Evolutionary conservation across 1,140 invertebrate genomes (phyloP), one percentile per base, ranked within the genome.

Genomic region (Zaprionus vittiger): DNA sequence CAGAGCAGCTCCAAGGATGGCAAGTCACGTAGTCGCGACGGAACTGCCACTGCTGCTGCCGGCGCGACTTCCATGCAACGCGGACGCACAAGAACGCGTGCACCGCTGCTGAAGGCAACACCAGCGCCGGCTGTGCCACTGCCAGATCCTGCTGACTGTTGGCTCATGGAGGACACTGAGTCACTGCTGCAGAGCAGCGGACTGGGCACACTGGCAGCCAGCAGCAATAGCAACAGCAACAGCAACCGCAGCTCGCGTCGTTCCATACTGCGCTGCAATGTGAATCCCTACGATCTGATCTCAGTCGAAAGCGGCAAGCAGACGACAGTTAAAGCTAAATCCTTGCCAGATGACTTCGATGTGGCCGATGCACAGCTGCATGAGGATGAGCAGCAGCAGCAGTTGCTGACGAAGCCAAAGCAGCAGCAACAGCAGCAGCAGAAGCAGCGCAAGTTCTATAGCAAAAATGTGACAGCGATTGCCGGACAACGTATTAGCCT

Each of bases 241-340:
- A 24, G 89, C 52, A 55, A 64, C 54, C 24, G 31, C 37, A 15
- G 49, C 86, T 31, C 52, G 81, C 93, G 90, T 17, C 94, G 95
- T 56, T 97, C 96, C 20, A 98, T 98, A 71, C 93, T 98, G 15
- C 96, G 97, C 82, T 97, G 96, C 92, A 95, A 97, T 86, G 96
- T 97, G 14, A 97, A 97, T 93, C 96, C 97, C 5, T 98, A 98
- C 82, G 96, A 97, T 59, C 93, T 98, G 71, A 95, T 97, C 91
- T 93, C 92, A 92, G 85, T 79, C 63, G 83, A 92, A 77, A 77
- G 66, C 44, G 75, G 66, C 55, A 81, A 70, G 60, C 71, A 80
- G 56, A 66, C 59, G 31, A 56, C 64, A 62, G 56, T 26, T 14
- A 47, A 59, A 37, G 24, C 60, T 15, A 64, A 67, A 55, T 24